Conservation (phyloP, 1,140 invertebrate genomes). For the Rhyacophila brunnea region DNA sequence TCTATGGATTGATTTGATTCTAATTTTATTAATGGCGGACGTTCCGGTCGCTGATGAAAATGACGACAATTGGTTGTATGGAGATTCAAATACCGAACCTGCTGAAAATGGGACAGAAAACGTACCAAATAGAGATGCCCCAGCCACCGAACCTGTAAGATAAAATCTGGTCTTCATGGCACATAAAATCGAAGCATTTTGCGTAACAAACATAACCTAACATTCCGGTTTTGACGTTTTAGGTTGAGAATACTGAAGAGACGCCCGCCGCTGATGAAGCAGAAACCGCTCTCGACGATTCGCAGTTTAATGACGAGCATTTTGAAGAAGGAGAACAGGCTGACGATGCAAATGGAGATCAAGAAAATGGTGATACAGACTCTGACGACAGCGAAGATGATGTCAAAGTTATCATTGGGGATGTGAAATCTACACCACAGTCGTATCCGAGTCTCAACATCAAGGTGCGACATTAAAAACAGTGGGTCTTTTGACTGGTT, state of each 20-base stretch:
- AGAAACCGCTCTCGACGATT: slow-evolving; percentile 51
- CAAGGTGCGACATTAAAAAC: too few relatives aligned
- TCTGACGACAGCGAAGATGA: slow-evolving; percentile 82
- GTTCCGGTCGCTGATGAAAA: slow-evolving; percentile 16
- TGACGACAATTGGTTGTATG: slow-evolving; percentile 26
- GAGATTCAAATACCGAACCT: slow-evolving; percentile 17
- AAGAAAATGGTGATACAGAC: slow-evolving; percentile 66
- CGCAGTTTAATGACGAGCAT: slow-evolving; percentile 52
- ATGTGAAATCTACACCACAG: slow-evolving; percentile 72
- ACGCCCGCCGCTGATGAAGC: slow-evolving; percentile 32
- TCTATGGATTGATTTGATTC: too few relatives aligned
- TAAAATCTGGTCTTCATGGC: neutral
- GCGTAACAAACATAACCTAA: slow-evolving; percentile 13
- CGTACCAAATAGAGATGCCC: slow-evolving; percentile 10
- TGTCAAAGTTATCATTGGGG: slow-evolving; percentile 81
- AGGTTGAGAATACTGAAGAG: neutral
- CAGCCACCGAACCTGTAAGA: slow-evolving; percentile 11
- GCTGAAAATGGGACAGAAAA: slow-evolving; percentile 5
- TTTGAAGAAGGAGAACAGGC: slow-evolving; percentile 53
- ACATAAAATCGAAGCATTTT: neutral
- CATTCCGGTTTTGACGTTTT: neutral
- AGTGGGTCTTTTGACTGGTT: too few relatives aligned
- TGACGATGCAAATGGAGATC: slow-evolving; percentile 58
- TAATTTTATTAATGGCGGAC: slow-evolving; percentile 19
- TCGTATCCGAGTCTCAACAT: slow-evolving; percentile 67